Base-by-base conservation (phyloP, 1,140 invertebrate species). In the Heliconius nattereri region DNA sequence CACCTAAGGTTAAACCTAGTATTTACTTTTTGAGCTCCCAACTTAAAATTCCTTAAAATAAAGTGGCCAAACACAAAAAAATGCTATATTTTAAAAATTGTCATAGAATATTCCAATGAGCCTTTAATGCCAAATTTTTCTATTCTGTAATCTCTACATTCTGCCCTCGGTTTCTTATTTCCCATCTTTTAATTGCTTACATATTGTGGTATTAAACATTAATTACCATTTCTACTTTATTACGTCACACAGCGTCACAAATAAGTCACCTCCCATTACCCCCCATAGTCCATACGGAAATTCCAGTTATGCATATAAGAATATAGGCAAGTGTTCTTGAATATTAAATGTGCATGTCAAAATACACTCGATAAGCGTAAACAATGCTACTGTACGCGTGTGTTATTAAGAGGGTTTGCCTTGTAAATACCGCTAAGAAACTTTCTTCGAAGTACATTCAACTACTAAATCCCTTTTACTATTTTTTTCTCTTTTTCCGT, bases 371-470 rank as follows among this genome's bases (percentile, higher is more conserved):
- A 73, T 73, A 60, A 54, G 71, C 49, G 71, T 57, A 73, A 78
- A 78, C 77, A 78, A 60, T 66, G 57, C 26, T 37, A 60, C 76
- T 78, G 71, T 52, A 49, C n/a, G 77, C 52, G 52, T 70, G 57
- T 71, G 52, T 77, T 49, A 73, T 73, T 73, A 78, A 78, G 77
- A 78, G 77, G 77, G 54, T 78, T 78, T 71, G 57, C 37, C 54
- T 72, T 78, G 77, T 73, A 73, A 23, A 73, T 60, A 72, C 29
- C 70, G 70, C 70, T 71, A 71, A 71, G 26, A n/a, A 78, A 73
- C 84, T 77, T 79, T 78, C 81, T 81, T 79, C 60, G 74, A 76
- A 71, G 54, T 60, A 26, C 54, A 60, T 60, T 60, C 54, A 60
- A 5, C 0, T 9, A 60, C 54, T 60, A 60, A 60, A 60, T 23